A percentile compares a stretch with the other conserved stretches of the same genome.
Evolutionary conservation across 2,797 vertebrate genomes (phyloP).

Genomic region (Pantherophis alleghaniensis): DNA sequence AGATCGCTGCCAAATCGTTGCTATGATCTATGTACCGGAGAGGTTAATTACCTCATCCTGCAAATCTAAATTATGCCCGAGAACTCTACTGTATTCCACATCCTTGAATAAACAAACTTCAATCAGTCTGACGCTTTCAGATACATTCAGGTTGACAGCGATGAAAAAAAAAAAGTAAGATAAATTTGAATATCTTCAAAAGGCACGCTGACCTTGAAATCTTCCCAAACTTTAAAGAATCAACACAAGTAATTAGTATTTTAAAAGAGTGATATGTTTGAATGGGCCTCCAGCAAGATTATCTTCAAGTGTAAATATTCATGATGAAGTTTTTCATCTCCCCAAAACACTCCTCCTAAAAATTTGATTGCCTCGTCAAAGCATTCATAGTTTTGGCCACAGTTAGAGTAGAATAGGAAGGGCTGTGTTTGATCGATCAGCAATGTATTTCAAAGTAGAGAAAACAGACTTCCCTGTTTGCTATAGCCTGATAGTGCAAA

Average conservation of each 20-base stretch:
- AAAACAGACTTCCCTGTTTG: not conserved
- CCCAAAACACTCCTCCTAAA: not conserved
- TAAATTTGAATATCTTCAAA: constrained; percentile 44
- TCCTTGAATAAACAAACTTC: constrained; percentile 54
- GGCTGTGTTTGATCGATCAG: not conserved
- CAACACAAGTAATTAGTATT: constrained; percentile 14
- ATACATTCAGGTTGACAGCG: constrained; percentile 33
- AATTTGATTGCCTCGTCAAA: constrained; percentile 18
- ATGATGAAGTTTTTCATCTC: not conserved
- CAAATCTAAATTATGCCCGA: constrained; percentile 37
- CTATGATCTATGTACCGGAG: constrained; percentile 5
- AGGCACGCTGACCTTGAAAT: constrained; percentile 47
- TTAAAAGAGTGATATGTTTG: constrained; percentile 5
- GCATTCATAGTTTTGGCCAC: constrained; percentile 10
- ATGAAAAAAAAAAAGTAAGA: not conserved
- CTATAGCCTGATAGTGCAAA: not conserved
- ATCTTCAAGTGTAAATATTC: constrained; percentile 33
- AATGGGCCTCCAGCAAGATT: not conserved
- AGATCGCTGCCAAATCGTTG: constrained; percentile 6
- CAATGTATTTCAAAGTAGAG: not conserved
- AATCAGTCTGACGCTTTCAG: constrained; percentile 34
- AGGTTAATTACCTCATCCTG: constrained; percentile 46
- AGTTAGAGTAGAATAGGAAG: not conserved
- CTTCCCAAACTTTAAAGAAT: constrained; percentile 21
- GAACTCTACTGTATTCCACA: constrained; percentile 28